Percentiles rank a stretch among this genome's conserved stretches.
phyloP scores from a whole-genome alignment of 2,888 invertebrate genomes.

The Drosophila gaucha region DNA sequence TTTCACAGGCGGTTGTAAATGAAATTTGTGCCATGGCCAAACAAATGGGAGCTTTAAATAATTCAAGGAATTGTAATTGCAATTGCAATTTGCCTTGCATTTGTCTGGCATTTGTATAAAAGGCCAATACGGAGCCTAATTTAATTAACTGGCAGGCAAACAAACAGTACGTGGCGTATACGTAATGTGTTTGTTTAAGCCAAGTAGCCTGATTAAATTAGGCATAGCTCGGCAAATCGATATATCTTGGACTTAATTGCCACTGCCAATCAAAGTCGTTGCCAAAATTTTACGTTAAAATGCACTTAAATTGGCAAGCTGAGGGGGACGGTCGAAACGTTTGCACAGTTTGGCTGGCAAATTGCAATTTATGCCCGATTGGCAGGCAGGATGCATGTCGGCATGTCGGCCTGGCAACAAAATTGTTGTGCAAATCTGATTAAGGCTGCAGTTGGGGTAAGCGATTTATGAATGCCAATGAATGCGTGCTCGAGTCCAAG shows the following conservation, averaged over 20 bases:
- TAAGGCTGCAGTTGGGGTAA: slow-evolving; percentile 64
- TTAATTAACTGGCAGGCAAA: slow-evolving; percentile 48
- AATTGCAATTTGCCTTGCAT: slow-evolving; percentile 25
- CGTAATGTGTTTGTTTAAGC: slow-evolving; percentile 12
- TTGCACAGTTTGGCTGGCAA: slow-evolving; percentile 25
- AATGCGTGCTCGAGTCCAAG: slow-evolving; percentile 24
- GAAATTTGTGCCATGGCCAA: slow-evolving; percentile 21
- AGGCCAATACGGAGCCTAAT: slow-evolving; percentile 16
- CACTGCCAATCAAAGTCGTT: slow-evolving; percentile 53
- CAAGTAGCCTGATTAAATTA: slow-evolving; percentile 35
- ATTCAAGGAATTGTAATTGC: slow-evolving; percentile 17
- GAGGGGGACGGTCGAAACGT: not conserved
- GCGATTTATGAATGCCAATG: slow-evolving; percentile 67
- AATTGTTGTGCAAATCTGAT: slow-evolving; percentile 68
- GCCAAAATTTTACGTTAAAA: slow-evolving; percentile 42
- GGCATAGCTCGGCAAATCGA: slow-evolving; percentile 18
- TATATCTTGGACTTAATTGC: slow-evolving; percentile 35
- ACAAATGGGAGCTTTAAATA: slow-evolving; percentile 15
- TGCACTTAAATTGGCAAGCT: slow-evolving; percentile 45
- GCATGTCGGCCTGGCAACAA: slow-evolving; percentile 27
- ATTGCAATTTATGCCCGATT: slow-evolving; percentile 60
- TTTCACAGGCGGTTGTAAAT: too few relatives aligned
- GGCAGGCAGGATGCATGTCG: slow-evolving; percentile 1
- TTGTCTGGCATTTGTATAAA: slow-evolving; percentile 28
- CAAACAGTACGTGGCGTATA: slow-evolving; percentile 32